Percentiles rank a stretch among this genome's conserved stretches.
phyloP scores from a whole-genome alignment of 2,888 invertebrate species.

The Conistra vaccinii region DNA sequence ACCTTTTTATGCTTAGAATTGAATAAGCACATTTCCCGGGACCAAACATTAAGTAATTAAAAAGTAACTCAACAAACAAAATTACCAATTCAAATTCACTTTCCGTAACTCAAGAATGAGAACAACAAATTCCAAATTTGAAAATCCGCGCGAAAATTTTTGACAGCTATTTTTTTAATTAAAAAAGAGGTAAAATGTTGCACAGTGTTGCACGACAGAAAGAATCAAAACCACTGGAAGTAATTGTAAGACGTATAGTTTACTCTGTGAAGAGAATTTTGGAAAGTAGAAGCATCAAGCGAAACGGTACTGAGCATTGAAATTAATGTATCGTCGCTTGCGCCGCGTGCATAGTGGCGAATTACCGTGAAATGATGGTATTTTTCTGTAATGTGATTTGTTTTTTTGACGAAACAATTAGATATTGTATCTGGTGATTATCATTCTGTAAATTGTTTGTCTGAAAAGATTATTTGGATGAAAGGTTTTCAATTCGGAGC shows the following conservation, averaged over 20 bases:
- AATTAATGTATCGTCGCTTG: slow-evolving; percentile 62
- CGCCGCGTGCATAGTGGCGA: slow-evolving; percentile 58
- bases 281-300: slow-evolving; percentile 85
- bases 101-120: slow-evolving; percentile 59
- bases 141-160: slow-evolving; percentile 59
- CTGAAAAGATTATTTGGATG: not conserved
- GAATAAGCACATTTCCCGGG: slow-evolving; percentile 46
- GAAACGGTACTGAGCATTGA: slow-evolving; percentile 82
- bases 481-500: not conserved
- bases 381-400: slow-evolving; percentile 52
- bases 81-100: slow-evolving; percentile 59
- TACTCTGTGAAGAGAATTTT: slow-evolving; percentile 83
- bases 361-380: slow-evolving; percentile 58
- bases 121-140: slow-evolving; percentile 58
- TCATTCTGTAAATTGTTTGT: slow-evolving; percentile 13
- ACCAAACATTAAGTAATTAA: slow-evolving; percentile 44
- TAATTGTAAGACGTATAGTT: slow-evolving; percentile 75
- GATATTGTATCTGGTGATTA: slow-evolving; percentile 43
- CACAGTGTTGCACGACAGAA: slow-evolving; percentile 65
- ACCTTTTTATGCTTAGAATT: slow-evolving; percentile 51
- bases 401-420: slow-evolving; percentile 47
- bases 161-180: slow-evolving; percentile 62
- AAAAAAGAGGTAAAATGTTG: slow-evolving; percentile 55
- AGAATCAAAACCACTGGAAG: slow-evolving; percentile 76
- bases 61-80: slow-evolving; percentile 53